These are phyloP conservation scores for Rhagonycha lutea DNA, from an alignment of 2,888 invertebrate species.

Conservation along the genomic window DNA sequence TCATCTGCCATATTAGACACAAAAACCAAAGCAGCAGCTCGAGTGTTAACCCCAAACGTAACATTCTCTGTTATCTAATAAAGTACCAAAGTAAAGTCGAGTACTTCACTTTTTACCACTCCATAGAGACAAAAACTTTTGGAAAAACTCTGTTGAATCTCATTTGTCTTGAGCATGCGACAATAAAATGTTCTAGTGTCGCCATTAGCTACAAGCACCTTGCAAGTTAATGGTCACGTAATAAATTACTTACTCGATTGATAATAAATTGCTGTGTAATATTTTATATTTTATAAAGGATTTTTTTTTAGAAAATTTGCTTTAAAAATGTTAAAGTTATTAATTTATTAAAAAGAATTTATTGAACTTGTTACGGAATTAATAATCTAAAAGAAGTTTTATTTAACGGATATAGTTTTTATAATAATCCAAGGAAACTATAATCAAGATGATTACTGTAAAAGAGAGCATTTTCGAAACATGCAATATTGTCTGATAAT, in stretches of 20 bases:
- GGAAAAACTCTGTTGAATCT: slow-evolving; percentile 40
- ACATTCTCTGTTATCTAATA: slow-evolving; percentile 39
- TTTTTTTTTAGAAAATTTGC: neutral
- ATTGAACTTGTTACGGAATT: neutral
- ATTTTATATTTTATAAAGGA: neutral
- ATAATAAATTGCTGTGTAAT: neutral
- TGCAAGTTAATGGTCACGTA: slow-evolving; percentile 35
- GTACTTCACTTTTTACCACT: slow-evolving; percentile 42
- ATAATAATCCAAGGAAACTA: neutral
- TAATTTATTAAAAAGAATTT: neutral
- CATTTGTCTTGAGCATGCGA: slow-evolving; percentile 43
- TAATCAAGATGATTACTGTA: neutral
- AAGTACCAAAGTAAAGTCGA: slow-evolving; percentile 34
- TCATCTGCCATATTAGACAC: slow-evolving; percentile 21
- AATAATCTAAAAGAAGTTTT: neutral
- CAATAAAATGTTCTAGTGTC: slow-evolving; percentile 44
- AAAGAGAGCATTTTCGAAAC: neutral
- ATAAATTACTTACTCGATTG: slow-evolving; percentile 36
- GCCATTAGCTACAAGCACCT: slow-evolving; percentile 39
- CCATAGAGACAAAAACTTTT: slow-evolving; percentile 41
- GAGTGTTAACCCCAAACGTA: slow-evolving; percentile 31
- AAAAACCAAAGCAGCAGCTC: slow-evolving; percentile 26
- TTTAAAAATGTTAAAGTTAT: neutral
- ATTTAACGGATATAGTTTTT: neutral
- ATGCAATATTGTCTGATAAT: neutral